Percentiles rank a stretch among this genome's conserved stretches.
phyloP scores from a whole-genome alignment of 2,797 vertebrate species.

The Brachyalestes nurse region DNA sequence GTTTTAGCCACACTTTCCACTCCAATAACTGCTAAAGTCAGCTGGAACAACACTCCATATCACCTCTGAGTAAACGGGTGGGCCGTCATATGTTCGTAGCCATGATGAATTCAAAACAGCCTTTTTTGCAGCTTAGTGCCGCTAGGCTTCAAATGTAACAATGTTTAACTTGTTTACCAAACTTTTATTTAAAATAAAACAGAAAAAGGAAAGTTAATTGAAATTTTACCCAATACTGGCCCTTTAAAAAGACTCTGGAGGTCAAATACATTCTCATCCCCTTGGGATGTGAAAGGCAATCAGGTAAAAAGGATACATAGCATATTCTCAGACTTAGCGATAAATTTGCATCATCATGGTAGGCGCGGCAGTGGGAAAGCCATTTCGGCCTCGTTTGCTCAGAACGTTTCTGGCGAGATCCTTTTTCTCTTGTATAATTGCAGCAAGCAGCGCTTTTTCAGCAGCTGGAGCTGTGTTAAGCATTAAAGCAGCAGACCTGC shows the following conservation, averaged over 20 bases:
- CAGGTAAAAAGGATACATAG: not conserved
- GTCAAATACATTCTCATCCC: slow-evolving; percentile 3
- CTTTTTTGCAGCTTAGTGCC: too few relatives aligned
- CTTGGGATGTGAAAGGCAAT: slow-evolving; percentile 1
- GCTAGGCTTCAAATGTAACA: too few relatives aligned
- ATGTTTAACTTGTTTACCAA: too few relatives aligned
- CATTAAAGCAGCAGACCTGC: slow-evolving; percentile 29
- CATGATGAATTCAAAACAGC: too few relatives aligned
- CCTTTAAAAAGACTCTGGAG: not conserved
- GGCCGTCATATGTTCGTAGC: too few relatives aligned
- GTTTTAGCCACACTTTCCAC: too few relatives aligned
- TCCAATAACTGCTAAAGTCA: too few relatives aligned
- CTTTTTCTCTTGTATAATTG: slow-evolving; percentile 28
- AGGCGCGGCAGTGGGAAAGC: slow-evolving; percentile 8
- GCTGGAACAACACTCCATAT: too few relatives aligned
- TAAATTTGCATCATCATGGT: not conserved
- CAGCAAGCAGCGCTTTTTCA: not conserved
- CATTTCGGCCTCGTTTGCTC: slow-evolving; percentile 22
- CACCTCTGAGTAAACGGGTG: too few relatives aligned
- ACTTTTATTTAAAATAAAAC: too few relatives aligned
- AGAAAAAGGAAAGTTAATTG: not conserved
- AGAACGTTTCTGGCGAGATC: slow-evolving; percentile 18
- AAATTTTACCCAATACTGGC: not conserved
- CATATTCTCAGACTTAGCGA: not conserved
- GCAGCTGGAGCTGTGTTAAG: slow-evolving; percentile 16